Percentiles rank a stretch among this genome's conserved stretches.
Evolutionary conservation across 2,888 invertebrate genomes (phyloP).

Genomic region (Cepaea hortensis): DNA sequence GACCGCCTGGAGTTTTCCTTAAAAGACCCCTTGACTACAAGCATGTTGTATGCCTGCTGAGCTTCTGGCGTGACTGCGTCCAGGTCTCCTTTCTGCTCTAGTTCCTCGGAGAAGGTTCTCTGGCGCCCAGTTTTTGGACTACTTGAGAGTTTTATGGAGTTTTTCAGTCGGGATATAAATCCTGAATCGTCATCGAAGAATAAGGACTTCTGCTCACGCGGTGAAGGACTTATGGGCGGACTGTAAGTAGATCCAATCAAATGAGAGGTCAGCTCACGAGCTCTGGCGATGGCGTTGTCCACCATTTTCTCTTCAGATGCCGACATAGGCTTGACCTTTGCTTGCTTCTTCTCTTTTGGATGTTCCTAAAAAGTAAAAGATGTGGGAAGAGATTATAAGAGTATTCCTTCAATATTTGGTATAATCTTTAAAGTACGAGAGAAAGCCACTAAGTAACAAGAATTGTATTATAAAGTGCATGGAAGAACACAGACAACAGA

Average conservation of each 20-base stretch:
- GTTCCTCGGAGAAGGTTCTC: conserved; percentile 90
- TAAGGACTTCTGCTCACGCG: conserved; percentile 44
- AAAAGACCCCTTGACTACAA: conserved; percentile 84
- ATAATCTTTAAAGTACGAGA: no score
- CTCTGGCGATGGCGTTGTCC: conserved; percentile 84
- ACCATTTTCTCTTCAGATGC: conserved; percentile 93
- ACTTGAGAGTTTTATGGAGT: conserved; percentile 73
- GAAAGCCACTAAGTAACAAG: no score
- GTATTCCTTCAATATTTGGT: no score
- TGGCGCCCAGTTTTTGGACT: conserved; percentile 83
- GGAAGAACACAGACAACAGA: no score
- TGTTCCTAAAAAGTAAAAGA: conserved; percentile 36
- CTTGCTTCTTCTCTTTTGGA: conserved; percentile 61
- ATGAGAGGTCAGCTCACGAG: conserved; percentile 87
- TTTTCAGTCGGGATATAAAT: conserved; percentile 64
- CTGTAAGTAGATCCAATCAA: conserved; percentile 45
- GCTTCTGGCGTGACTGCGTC: conserved; percentile 86
- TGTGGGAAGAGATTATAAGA: no score
- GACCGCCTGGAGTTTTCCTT: conserved; percentile 29
- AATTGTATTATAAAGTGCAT: no score
- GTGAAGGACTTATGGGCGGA: conserved; percentile 55
- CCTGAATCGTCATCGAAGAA: conserved; percentile 56
- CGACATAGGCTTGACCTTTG: conserved; percentile 90
- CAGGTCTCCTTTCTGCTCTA: conserved; percentile 61
- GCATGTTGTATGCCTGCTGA: conserved; percentile 92